phyloP scores from a whole-genome alignment of 2,113 vertebrate species.

The Columba janthina region DNA sequence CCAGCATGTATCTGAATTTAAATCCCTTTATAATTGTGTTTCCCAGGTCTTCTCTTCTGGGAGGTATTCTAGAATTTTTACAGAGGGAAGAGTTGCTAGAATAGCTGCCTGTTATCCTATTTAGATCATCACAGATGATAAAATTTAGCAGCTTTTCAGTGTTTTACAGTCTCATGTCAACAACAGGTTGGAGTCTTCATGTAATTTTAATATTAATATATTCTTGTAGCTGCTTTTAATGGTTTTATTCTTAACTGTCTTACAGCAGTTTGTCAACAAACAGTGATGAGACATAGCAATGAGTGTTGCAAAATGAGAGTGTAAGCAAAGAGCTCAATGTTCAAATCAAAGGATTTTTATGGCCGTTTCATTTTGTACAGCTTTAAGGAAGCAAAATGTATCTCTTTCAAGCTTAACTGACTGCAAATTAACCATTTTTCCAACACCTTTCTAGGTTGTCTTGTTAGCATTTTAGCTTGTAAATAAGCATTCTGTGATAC shows the following conservation, averaged over 20 bases:
- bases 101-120: neutral
- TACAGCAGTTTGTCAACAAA: neutral
- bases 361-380: neutral
- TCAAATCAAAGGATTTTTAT: neutral
- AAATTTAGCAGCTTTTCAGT: neutral
- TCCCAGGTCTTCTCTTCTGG: neutral
- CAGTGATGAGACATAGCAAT: neutral
- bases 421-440: neutral
- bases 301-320: neutral
- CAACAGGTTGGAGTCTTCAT: neutral
- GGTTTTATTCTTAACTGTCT: neutral
- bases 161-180: neutral
- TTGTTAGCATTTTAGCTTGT: neutral
- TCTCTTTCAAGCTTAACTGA: neutral
- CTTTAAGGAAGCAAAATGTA: neutral
- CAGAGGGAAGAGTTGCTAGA: neutral
- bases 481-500: neutral
- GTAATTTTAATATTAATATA: neutral
- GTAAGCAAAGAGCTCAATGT: neutral
- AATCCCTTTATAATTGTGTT: neutral
- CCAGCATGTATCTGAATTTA: neutral
- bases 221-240: neutral
- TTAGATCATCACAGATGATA: neutral
- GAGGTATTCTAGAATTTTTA: neutral
- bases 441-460: neutral